phyloP scores from a whole-genome alignment of 2,797 vertebrate genomes.

The Tinamus major region DNA sequence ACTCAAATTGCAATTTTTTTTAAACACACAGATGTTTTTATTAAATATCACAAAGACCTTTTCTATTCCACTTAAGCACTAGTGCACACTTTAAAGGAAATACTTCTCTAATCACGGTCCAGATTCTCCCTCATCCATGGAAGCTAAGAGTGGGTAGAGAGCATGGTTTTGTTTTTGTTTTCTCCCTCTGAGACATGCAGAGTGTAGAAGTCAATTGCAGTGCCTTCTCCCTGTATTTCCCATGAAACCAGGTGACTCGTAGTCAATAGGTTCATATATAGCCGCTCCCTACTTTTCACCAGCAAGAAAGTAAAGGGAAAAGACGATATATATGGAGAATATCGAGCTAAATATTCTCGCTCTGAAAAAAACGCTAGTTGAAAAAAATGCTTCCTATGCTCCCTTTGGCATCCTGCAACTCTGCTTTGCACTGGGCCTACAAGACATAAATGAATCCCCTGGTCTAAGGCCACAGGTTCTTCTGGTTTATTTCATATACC shows the following conservation, averaged over 20 bases:
- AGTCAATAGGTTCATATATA: neutral
- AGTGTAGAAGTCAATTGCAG: neutral
- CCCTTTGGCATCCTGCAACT: neutral
- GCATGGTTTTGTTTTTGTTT: neutral
- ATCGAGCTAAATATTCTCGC: neutral
- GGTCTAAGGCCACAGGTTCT: neutral
- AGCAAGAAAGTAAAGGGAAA: neutral
- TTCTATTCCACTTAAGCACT: neutral
- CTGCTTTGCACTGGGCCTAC: neutral
- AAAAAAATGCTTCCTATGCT: neutral
- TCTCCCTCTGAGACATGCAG: neutral
- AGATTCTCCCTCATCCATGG: neutral
- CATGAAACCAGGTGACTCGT: neutral
- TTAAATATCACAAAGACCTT: neutral
- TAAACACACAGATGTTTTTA: neutral
- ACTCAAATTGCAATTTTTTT: neutral
- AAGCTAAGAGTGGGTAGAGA: neutral
- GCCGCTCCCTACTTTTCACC: neutral
- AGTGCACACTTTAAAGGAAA: neutral
- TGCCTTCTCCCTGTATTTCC: neutral
- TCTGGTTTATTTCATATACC: neutral
- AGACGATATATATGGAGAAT: neutral
- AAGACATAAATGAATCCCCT: too few species aligned
- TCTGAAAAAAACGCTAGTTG: neutral
- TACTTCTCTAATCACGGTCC: neutral